Conservation (phyloP, 2,888 invertebrate genomes). For the Amphipoea oculea region DNA sequence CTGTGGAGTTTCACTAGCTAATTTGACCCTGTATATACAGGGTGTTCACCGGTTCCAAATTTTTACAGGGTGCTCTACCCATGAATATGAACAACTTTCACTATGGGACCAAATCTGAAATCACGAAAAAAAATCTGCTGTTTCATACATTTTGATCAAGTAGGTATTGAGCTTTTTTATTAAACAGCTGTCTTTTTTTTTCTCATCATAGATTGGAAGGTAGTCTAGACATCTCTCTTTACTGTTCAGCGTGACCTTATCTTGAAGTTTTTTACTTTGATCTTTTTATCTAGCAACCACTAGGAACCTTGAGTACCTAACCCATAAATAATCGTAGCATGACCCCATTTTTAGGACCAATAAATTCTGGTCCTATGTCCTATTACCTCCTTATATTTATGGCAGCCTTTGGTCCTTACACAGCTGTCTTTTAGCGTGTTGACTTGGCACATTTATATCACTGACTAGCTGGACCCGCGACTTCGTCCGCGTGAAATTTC, state of each 20-base stretch:
- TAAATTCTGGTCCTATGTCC: conserved; percentile 31
- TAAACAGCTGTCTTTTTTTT: too few species aligned
- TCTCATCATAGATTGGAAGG: not conserved
- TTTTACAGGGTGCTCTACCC: too few species aligned
- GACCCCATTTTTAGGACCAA: conserved; percentile 36
- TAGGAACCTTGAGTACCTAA: conserved; percentile 2
- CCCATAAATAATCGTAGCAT: conserved; percentile 35
- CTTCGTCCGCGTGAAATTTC: not conserved
- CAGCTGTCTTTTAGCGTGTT: conserved; percentile 40
- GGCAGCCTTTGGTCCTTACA: conserved; percentile 9
- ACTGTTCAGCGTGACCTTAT: conserved; percentile 18
- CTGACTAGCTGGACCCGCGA: conserved; percentile 5
- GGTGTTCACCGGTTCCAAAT: too few species aligned
- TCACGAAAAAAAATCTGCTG: too few species aligned
- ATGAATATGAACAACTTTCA: too few species aligned
- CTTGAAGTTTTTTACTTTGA: conserved; percentile 27
- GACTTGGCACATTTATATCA: conserved; percentile 39
- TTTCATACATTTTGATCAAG: too few species aligned
- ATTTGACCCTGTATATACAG: not conserved
- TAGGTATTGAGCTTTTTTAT: too few species aligned
- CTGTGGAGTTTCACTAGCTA: not conserved
- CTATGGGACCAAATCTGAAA: too few species aligned
- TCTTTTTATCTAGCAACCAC: conserved; percentile 21
- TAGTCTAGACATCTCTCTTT: not conserved
- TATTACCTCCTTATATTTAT: conserved; percentile 44